Evolutionary conservation across 2,888 invertebrate genomes (phyloP).

Genomic region (Clitarchus hookeri): DNA sequence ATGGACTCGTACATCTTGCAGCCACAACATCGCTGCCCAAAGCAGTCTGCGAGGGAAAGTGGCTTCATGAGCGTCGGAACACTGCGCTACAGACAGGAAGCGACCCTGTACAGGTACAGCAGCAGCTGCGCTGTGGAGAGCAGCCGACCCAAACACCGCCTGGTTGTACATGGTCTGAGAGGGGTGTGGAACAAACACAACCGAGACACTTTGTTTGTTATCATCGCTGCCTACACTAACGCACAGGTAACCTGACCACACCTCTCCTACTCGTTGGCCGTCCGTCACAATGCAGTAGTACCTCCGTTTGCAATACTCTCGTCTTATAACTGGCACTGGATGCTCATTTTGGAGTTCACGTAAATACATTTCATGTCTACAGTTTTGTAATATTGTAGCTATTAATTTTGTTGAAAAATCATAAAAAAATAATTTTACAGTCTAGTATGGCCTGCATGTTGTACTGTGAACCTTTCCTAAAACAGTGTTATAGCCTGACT

Average conservation of each 20-base stretch:
- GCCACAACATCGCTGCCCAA: neutral
- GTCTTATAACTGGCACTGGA: too few species aligned
- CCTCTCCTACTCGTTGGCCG: too few species aligned
- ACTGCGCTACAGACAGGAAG: neutral
- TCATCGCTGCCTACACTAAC: neutral
- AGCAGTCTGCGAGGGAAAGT: neutral
- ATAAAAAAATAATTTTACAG: too few species aligned
- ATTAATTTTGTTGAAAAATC: too few species aligned
- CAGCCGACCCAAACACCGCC: neutral
- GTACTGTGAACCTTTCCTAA: too few species aligned
- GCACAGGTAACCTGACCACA: neutral
- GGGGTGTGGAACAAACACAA: neutral
- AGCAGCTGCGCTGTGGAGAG: neutral
- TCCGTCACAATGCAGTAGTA: too few species aligned
- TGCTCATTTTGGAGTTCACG: too few species aligned
- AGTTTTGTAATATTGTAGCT: too few species aligned
- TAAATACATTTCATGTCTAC: too few species aligned
- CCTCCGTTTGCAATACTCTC: too few species aligned
- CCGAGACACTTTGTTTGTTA: neutral
- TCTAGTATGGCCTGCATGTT: too few species aligned
- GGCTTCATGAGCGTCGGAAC: neutral
- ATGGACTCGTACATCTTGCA: neutral
- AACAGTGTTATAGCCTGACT: too few species aligned
- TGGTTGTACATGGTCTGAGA: neutral
- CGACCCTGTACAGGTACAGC: neutral